A percentile compares a stretch with the other conserved stretches of the same genome.
Evolutionary conservation across 2,113 vertebrate species (phyloP).

Genomic region (Thunnus maccoyii): DNA sequence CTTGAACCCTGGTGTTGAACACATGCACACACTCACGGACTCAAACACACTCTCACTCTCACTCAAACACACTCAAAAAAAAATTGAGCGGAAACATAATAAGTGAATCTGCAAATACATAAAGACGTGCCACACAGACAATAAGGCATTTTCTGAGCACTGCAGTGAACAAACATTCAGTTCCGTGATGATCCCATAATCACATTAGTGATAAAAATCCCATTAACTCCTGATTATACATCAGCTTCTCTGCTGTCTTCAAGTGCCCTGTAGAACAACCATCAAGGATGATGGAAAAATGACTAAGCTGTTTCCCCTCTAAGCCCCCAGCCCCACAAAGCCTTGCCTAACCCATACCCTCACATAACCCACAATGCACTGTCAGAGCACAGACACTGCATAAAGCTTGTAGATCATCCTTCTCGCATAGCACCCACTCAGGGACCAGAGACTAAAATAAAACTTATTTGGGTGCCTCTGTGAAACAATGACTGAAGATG

Average conservation of each 20-base stretch:
- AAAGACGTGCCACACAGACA: slow-evolving; percentile 15
- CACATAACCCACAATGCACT: slow-evolving; percentile 41
- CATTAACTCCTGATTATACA: slow-evolving; percentile 68
- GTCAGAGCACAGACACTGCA: slow-evolving; percentile 17
- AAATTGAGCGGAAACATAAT: slow-evolving; percentile 26
- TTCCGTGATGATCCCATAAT: slow-evolving; percentile 64
- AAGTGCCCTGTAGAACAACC: slow-evolving; percentile 43
- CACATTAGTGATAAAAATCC: slow-evolving; percentile 73
- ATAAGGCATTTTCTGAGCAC: slow-evolving; percentile 42
- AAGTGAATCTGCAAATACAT: slow-evolving; percentile 34
- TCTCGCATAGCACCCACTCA: slow-evolving; percentile 47
- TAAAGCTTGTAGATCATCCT: slow-evolving; percentile 29
- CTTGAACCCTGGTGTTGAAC: slow-evolving; percentile 15
- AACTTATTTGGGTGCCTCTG: slow-evolving; percentile 55
- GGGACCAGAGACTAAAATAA: slow-evolving; percentile 54
- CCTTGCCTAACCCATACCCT: slow-evolving; percentile 47
- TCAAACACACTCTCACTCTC: neutral
- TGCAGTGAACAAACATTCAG: slow-evolving; percentile 58
- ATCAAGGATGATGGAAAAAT: slow-evolving; percentile 50
- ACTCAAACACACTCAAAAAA: slow-evolving; percentile 24
- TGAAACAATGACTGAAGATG: slow-evolving; percentile 66
- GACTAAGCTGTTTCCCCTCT: slow-evolving; percentile 42
- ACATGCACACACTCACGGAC: slow-evolving; percentile 13
- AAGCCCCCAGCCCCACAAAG: slow-evolving; percentile 25
- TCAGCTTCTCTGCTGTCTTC: slow-evolving; percentile 44